Base-by-base conservation (phyloP, 2,888 invertebrate species). In the Apantesis nais region DNA sequence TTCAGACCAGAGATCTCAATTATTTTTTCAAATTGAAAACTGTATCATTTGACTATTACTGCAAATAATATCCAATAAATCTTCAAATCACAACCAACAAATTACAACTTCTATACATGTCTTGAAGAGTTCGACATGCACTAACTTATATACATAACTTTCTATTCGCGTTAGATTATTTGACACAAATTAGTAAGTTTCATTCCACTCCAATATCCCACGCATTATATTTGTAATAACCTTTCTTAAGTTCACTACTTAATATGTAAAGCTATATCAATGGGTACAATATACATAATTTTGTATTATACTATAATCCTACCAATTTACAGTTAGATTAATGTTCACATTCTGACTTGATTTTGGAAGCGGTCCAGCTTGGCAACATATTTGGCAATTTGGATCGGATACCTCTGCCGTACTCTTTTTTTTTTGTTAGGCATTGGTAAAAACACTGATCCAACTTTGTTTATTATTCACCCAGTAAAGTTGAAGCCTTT, bases 331-430 rank as follows among this genome's bases (percentile, higher is more conserved):
- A 81, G 78, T 79, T 81, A 84, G 88, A 88, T 88, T 85, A 86
- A 88, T 83, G 85, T 77, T 81, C 82, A 84, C 85, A 78, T 84
- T 80, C 77, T 78, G 75, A 79, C 84, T 85, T 87, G 86, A 88
- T 86, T 85, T 86, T 90, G 90, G 90, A 87, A 76, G 72, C 70
- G 76, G 73, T 89, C 90, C 90, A 90, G 85, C 78, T 90, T 90
- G 90, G 90, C 90, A 90, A 83, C 87, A 83, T 81, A 78, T 83
- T 85, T 85, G 80, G 84, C 87, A 85, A 86, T 89, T 88, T 87
- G 86, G 85, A 84, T 88, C 86, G 86, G 85, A 84, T 87, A 86
- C 86, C 80, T 82, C 80, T 73, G 76, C 70, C 78, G 78, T 85
- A 77, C 76, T 76, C 78, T 73, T 77, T 88, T 52, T 88, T 89